Conservation (phyloP, 2,888 invertebrate species). For the Chrysolina oricalcia region DNA sequence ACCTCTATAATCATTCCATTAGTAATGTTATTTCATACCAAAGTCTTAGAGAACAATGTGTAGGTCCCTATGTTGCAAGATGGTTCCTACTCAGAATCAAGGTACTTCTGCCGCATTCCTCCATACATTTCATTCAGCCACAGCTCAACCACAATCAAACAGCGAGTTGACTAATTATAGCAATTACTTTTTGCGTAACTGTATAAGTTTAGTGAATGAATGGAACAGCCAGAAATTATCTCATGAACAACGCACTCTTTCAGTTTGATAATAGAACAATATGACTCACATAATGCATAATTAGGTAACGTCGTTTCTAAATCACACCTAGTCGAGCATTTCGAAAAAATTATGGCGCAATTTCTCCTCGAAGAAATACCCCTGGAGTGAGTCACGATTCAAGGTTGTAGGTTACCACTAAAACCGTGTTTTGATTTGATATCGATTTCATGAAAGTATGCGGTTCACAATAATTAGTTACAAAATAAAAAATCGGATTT, state of each 20-base stretch:
- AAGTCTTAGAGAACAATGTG: background rate
- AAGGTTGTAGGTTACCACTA: background rate
- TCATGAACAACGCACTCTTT: conserved; percentile 6
- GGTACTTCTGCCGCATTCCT: too few relatives aligned
- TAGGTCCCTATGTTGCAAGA: background rate
- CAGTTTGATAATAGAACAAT: conserved; percentile 10
- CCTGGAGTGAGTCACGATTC: background rate
- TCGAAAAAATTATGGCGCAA: conserved; percentile 9
- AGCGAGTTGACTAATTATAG: background rate
- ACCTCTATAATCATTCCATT: background rate
- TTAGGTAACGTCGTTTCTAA: conserved; percentile 21
- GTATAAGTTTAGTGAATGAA: conserved; percentile 4
- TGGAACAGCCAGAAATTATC: conserved; percentile 9
- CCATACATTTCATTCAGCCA: background rate
- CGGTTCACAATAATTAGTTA: background rate
- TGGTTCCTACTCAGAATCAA: background rate
- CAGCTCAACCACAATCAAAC: conserved; percentile 1
- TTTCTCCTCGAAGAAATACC: background rate
- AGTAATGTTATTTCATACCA: background rate
- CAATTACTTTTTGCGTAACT: conserved; percentile 18
- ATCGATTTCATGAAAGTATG: background rate
- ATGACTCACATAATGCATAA: conserved; percentile 24
- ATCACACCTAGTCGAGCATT: conserved; percentile 23
- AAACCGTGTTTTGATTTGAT: background rate
- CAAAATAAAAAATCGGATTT: too few relatives aligned